Percentiles rank a stretch among this genome's conserved stretches.
phyloP scores from a whole-genome alignment of 1,140 invertebrate genomes.

The Pomacea maculata region DNA sequence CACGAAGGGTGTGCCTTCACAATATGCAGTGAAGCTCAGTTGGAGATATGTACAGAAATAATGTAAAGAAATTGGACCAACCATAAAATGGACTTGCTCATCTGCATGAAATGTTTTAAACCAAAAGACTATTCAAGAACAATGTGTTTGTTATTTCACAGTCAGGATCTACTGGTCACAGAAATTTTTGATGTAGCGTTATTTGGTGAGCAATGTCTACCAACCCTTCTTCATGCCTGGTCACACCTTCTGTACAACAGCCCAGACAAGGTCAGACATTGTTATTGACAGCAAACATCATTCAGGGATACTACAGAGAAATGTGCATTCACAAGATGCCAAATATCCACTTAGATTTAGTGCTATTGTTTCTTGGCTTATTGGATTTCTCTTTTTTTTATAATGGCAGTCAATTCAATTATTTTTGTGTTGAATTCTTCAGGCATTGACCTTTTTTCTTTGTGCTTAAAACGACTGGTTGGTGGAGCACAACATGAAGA shows the following conservation, averaged over 20 bases:
- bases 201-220: slow-evolving; percentile 78
- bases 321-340: too few relatives aligned
- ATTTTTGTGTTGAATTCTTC: background rate
- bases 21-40: background rate
- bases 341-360: too few relatives aligned
- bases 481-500: background rate
- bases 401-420: too few relatives aligned
- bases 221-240: slow-evolving; percentile 75
- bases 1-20: background rate
- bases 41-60: background rate
- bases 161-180: slow-evolving; percentile 75
- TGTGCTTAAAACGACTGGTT: background rate
- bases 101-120: background rate
- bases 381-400: too few relatives aligned
- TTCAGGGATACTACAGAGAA: too few relatives aligned
- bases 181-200: slow-evolving; percentile 83
- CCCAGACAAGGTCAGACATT: background rate
- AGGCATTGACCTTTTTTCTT: background rate
- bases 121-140: too few relatives aligned
- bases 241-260: slow-evolving; percentile 7
- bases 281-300: too few relatives aligned
- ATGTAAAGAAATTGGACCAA: background rate
- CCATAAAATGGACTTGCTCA: background rate
- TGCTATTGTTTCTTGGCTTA: too few relatives aligned
- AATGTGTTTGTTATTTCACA: slow-evolving; percentile 54